These are phyloP conservation scores for Stenodema calcarata DNA, from an alignment of 2,888 invertebrate genomes.

Conservation along the genomic window DNA sequence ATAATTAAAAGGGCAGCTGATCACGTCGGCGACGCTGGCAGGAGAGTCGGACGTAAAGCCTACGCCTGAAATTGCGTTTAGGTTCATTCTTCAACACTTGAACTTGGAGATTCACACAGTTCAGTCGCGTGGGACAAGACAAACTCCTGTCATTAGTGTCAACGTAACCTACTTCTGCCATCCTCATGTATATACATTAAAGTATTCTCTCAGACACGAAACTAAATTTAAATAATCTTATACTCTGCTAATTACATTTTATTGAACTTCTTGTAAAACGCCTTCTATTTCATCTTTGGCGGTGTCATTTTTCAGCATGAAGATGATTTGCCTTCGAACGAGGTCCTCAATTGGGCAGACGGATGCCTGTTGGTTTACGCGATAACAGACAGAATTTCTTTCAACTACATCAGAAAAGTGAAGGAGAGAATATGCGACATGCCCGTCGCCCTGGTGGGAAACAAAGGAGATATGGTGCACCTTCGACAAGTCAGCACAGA, in stretches of 20 bases:
- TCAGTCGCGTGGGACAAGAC: neutral
- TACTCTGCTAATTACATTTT: neutral
- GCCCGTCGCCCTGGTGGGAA: conserved; percentile 85
- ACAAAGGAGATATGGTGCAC: conserved; percentile 91
- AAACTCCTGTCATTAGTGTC: neutral
- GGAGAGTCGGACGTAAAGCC: too few species aligned
- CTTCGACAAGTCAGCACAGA: conserved; percentile 85
- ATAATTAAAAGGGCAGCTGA: too few species aligned
- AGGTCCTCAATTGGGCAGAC: conserved; percentile 88
- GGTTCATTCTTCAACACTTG: too few species aligned
- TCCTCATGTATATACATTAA: neutral
- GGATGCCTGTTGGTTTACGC: conserved; percentile 88
- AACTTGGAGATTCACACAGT: neutral
- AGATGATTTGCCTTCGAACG: conserved; percentile 75
- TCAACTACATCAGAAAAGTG: conserved; percentile 80
- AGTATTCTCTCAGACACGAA: neutral
- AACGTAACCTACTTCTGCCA: neutral
- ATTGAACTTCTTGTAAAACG: too few species aligned
- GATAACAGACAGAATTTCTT: conserved; percentile 84
- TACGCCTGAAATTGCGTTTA: too few species aligned
- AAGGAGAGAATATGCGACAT: conserved; percentile 72
- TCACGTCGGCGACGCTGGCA: too few species aligned
- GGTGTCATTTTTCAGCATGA: conserved; percentile 67
- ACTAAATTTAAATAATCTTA: neutral
- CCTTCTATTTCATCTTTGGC: too few species aligned